Evolutionary conservation across 2,888 invertebrate species (phyloP).

Genomic region (Dryococelus australis): DNA sequence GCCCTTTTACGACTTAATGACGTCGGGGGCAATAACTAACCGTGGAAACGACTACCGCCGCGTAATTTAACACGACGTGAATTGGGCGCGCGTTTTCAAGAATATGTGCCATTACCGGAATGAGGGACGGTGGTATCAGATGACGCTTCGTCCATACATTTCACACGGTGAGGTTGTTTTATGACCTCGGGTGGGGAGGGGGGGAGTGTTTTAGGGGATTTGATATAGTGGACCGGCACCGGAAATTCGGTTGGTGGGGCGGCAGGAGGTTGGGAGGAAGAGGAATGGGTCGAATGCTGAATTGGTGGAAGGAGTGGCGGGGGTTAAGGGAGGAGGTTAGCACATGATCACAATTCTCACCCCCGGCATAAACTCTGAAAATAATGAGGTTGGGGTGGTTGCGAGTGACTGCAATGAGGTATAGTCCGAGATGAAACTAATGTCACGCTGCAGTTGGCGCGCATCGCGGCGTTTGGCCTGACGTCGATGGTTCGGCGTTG

Average conservation of each 20-base stretch:
- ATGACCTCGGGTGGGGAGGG: neutral
- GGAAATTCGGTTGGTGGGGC: neutral
- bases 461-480: neutral
- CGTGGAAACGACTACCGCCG: neutral
- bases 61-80: slow-evolving; percentile 10
- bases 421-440: neutral
- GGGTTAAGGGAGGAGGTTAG: neutral
- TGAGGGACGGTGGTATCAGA: neutral
- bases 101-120: slow-evolving; percentile 16
- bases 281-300: slow-evolving; percentile 16
- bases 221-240: neutral
- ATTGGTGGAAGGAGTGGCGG: neutral
- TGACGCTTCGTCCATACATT: neutral
- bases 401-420: slow-evolving; percentile 9
- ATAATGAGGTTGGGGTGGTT: slow-evolving; percentile 9
- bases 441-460: neutral
- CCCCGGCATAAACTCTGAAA: slow-evolving; percentile 1
- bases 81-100: neutral
- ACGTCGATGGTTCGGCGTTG: neutral
- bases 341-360: neutral
- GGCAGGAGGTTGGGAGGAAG: too few relatives aligned
- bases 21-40: neutral
- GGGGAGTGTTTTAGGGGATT: neutral
- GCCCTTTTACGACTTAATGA: neutral
- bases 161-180: slow-evolving; percentile 16